A percentile compares a stretch with the other conserved stretches of the same genome.
phyloP scores from a whole-genome alignment of 2,797 vertebrate genomes.

The Silurus aristotelis region DNA sequence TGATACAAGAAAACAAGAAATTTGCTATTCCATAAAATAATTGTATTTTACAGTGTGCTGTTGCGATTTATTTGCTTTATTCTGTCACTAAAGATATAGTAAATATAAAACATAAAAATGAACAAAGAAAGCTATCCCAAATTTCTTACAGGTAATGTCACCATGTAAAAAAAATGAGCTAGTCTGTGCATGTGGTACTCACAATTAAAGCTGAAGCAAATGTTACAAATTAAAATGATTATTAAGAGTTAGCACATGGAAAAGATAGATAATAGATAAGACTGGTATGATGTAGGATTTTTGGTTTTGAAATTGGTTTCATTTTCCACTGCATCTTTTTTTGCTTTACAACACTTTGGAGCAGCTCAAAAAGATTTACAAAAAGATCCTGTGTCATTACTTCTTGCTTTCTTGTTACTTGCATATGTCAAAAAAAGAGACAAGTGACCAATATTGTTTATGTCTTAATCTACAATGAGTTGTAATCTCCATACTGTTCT shows the following conservation, averaged over 20 bases:
- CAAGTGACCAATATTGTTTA: background rate
- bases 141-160: background rate
- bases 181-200: background rate
- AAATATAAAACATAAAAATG: background rate
- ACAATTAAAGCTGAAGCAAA: background rate
- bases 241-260: constrained; percentile 2
- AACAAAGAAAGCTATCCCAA: background rate
- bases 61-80: background rate
- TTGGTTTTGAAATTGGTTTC: background rate
- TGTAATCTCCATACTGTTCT: background rate
- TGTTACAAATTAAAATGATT: background rate
- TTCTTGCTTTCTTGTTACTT: background rate
- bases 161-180: background rate
- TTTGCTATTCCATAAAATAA: background rate
- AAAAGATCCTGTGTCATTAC: background rate
- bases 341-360: background rate
- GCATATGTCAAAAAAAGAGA: background rate
- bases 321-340: background rate
- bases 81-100: background rate
- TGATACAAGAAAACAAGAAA: background rate
- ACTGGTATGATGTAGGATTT: background rate
- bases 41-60: background rate
- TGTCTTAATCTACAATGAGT: background rate
- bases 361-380: background rate
- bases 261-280: background rate